These are phyloP conservation scores for Actenoides lindsayi DNA, from an alignment of 2,113 vertebrate species.

Conservation along the genomic window DNA sequence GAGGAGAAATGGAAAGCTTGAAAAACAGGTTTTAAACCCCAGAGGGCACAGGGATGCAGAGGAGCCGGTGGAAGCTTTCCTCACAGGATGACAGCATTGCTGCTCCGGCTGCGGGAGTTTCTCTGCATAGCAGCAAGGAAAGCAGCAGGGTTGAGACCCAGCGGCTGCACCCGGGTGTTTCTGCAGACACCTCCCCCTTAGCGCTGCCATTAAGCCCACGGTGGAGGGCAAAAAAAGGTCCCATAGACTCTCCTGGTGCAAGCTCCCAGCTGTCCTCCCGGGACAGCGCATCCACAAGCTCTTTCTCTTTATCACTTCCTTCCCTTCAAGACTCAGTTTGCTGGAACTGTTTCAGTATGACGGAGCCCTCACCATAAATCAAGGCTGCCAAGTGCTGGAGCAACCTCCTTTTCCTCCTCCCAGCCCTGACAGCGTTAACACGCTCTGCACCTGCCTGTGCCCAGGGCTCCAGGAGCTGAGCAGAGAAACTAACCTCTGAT, in stretches of 20 bases:
- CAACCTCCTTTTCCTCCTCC: background rate
- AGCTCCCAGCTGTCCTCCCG: background rate
- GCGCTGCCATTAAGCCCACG: background rate
- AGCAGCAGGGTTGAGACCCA: background rate
- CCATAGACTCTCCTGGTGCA: background rate
- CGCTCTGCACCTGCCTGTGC: background rate
- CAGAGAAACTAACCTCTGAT: background rate
- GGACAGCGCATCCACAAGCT: background rate
- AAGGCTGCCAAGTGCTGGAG: background rate
- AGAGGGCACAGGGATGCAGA: slow-evolving; percentile 37
- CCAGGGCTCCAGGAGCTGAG: background rate
- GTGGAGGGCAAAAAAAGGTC: background rate
- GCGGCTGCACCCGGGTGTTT: background rate
- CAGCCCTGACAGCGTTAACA: background rate
- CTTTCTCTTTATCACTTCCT: background rate
- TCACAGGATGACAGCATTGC: background rate
- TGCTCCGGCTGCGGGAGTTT: slow-evolving; percentile 6
- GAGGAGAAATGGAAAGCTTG: slow-evolving; percentile 37
- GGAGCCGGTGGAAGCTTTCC: background rate
- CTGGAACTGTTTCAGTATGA: background rate
- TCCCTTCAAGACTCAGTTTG: background rate
- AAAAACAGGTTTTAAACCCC: slow-evolving; percentile 65
- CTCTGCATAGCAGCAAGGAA: slow-evolving; percentile 30
- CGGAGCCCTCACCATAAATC: background rate
- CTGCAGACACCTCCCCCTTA: background rate